A percentile compares a stretch with the other conserved stretches of the same genome.
These are phyloP conservation scores for Pentalonia nigronervosa DNA, from an alignment of 1,140 invertebrate species.

Conservation along the genomic window DNA sequence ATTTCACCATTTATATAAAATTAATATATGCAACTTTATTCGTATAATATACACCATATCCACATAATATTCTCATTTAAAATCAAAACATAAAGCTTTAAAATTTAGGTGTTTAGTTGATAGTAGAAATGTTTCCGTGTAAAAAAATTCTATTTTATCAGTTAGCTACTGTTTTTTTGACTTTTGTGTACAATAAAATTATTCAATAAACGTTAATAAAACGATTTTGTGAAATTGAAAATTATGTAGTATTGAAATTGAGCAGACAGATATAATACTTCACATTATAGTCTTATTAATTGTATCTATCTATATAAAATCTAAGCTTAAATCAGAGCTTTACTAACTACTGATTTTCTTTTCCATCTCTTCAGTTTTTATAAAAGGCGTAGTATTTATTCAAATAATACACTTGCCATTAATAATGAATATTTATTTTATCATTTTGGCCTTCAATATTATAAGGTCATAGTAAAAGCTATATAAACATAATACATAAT, in stretches of 20 bases:
- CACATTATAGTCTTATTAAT: not conserved
- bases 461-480: not conserved
- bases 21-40: not conserved
- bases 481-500: not conserved
- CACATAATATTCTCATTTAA: not conserved
- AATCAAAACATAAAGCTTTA: not conserved
- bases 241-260: not conserved
- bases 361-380: not conserved
- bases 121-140: not conserved
- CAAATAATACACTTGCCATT: not conserved
- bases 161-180: not conserved
- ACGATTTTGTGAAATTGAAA: not conserved
- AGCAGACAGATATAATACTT: not conserved
- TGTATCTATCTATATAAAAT: not conserved
- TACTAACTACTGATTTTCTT: not conserved
- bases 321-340: not conserved
- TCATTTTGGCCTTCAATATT: not conserved
- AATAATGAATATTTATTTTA: slow-evolving; percentile 3
- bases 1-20: not conserved
- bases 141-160: not conserved
- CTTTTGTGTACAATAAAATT: not conserved
- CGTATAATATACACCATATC: no score
- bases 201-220: not conserved
- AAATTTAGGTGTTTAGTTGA: not conserved
- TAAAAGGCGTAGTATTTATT: not conserved